Conservation (phyloP, 2,888 invertebrate genomes). For the Leptopilina myrica region DNA sequence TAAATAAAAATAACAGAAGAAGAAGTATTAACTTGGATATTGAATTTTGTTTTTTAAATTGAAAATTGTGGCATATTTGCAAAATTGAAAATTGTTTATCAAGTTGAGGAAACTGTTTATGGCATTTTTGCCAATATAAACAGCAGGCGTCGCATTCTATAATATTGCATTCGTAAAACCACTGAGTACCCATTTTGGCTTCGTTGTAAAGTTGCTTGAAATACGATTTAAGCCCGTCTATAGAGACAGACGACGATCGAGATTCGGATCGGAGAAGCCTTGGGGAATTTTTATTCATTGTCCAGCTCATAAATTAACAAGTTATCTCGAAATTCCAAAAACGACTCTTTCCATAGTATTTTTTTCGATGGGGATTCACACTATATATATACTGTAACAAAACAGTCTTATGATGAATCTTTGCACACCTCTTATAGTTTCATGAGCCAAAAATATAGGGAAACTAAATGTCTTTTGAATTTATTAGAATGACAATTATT, state of each 20-base stretch:
- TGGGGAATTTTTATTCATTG: constrained; percentile 67
- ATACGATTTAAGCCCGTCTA: constrained; percentile 39
- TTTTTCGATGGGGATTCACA: background rate
- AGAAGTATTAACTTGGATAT: too few species aligned
- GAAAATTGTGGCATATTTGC: background rate
- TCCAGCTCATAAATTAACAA: constrained; percentile 66
- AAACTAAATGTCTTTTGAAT: constrained; percentile 13
- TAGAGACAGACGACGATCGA: constrained; percentile 41
- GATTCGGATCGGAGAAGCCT: constrained; percentile 38
- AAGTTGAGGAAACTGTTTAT: constrained; percentile 20
- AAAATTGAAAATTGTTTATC: constrained; percentile 12
- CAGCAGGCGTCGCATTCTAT: constrained; percentile 25
- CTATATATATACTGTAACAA: constrained; percentile 1
- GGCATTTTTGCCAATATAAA: constrained; percentile 16
- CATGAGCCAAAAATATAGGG: background rate
- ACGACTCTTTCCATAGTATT: constrained; percentile 27
- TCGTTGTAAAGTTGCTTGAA: constrained; percentile 36
- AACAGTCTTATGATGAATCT: constrained; percentile 37
- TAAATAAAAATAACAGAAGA: too few species aligned
- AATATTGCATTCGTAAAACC: constrained; percentile 35
- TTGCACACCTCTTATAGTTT: background rate
- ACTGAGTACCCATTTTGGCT: constrained; percentile 31
- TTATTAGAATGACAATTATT: too few species aligned
- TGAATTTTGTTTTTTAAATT: background rate
- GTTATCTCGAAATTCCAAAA: constrained; percentile 36